phyloP scores from a whole-genome alignment of 2,113 vertebrate species.

The Rhinogobius similis region DNA sequence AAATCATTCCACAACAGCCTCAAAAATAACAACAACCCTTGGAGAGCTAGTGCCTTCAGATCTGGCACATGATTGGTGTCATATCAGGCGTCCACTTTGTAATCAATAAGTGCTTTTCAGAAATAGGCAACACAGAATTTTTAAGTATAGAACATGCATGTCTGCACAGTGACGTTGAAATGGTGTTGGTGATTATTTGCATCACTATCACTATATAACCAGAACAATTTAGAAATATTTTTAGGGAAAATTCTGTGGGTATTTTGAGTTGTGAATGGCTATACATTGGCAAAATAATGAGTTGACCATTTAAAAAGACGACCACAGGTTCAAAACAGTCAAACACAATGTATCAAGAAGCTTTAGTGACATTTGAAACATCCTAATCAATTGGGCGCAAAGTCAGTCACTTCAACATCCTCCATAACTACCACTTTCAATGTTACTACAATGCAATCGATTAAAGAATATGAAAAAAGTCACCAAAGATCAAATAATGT shows the following conservation, averaged over 20 bases:
- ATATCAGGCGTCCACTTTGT: constrained; percentile 10
- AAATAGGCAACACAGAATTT: background rate
- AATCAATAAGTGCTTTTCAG: constrained; percentile 11
- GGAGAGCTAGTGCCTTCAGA: constrained; percentile 8
- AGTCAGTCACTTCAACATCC: constrained; percentile 36
- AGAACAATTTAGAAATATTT: too few species aligned
- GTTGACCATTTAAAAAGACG: too few species aligned
- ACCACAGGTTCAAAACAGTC: too few species aligned
- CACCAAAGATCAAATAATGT: constrained; percentile 1
- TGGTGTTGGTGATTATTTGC: too few species aligned
- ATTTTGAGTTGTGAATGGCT: too few species aligned
- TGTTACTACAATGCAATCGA: background rate
- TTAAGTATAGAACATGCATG: background rate
- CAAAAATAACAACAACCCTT: constrained; percentile 23
- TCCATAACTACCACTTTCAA: constrained; percentile 17
- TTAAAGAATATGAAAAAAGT: constrained; percentile 18
- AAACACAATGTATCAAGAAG: too few species aligned
- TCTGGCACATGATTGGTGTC: constrained; percentile 39
- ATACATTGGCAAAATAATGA: too few species aligned
- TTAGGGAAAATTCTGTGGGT: too few species aligned
- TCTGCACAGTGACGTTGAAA: too few species aligned
- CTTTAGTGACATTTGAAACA: constrained; percentile 39
- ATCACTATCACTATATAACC: too few species aligned
- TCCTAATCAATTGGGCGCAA: constrained; percentile 19
- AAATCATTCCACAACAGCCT: constrained; percentile 15